Percentiles rank a stretch among this genome's conserved stretches.
Conservation (phyloP, 2,113 vertebrate genomes). For the Cranoglanis bouderius region DNA sequence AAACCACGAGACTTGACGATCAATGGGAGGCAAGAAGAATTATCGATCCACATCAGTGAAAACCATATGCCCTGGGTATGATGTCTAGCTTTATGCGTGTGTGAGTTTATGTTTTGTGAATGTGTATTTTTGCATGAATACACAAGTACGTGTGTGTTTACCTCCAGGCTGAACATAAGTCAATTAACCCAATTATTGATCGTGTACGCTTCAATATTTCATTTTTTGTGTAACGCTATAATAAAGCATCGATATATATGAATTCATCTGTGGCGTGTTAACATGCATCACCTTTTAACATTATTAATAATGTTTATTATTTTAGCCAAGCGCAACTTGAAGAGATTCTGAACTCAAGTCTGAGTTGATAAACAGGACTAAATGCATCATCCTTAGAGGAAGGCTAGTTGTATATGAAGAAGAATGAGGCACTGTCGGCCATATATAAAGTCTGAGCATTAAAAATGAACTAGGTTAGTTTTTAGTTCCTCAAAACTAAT, state of each 20-base stretch:
- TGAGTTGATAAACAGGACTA: neutral
- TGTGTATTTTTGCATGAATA: constrained; percentile 6
- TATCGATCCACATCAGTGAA: neutral
- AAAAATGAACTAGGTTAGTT: neutral
- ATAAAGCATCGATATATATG: neutral
- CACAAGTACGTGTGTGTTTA: neutral
- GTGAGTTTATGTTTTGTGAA: neutral
- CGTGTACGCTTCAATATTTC: neutral
- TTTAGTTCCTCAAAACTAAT: no score
- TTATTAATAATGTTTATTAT: constrained; percentile 15
- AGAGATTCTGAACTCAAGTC: no score
- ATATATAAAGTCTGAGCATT: neutral
- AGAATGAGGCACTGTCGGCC: neutral
- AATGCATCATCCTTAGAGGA: neutral
- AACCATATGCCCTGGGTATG: neutral
- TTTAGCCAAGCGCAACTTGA: neutral
- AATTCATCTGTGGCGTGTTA: neutral
- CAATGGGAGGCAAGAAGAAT: neutral
- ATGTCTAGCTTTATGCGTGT: neutral
- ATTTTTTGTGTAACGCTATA: neutral
- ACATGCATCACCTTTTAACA: neutral
- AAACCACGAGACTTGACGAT: neutral
- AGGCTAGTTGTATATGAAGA: neutral
- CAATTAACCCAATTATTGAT: constrained; percentile 19
- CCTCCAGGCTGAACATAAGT: neutral